Conservation (phyloP, 30 jellyfish, hydroid and myxozoan species). For the Pelagia noctiluca region DNA sequence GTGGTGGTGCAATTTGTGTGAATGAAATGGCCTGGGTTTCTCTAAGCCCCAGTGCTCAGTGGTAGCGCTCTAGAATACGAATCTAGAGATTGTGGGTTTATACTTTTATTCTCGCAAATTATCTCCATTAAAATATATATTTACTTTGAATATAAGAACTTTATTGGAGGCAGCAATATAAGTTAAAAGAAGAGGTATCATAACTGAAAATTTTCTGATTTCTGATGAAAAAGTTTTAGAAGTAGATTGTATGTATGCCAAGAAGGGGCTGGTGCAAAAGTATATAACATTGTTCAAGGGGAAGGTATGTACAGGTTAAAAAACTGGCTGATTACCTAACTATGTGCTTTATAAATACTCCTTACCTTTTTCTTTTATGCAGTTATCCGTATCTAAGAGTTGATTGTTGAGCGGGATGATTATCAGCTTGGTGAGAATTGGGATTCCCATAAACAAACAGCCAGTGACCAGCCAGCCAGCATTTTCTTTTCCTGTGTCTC, state of each 20-base stretch:
- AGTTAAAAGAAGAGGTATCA: background rate
- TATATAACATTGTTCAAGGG: background rate
- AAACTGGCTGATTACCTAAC: background rate
- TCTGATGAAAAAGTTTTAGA: background rate
- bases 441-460: constrained; percentile 69
- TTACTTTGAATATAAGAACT: background rate
- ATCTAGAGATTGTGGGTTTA: no score
- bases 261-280: background rate
- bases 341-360: background rate
- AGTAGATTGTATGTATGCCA: background rate
- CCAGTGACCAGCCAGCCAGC: constrained; percentile 80
- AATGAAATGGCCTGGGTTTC: no score
- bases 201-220: background rate
- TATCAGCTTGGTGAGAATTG: constrained; percentile 67
- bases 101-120: no score
- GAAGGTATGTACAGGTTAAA: background rate
- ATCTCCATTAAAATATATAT: no score
- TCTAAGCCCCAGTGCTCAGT: no score
- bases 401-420: constrained; percentile 76
- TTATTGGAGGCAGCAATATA: background rate
- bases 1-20: no score
- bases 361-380: constrained; percentile 86
- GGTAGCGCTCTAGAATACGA: no score
- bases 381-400: constrained; percentile 73
- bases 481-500: constrained; percentile 56